Evolutionary conservation across 2,113 vertebrate species (phyloP).

Genomic region (Chaenogobius annularis): DNA sequence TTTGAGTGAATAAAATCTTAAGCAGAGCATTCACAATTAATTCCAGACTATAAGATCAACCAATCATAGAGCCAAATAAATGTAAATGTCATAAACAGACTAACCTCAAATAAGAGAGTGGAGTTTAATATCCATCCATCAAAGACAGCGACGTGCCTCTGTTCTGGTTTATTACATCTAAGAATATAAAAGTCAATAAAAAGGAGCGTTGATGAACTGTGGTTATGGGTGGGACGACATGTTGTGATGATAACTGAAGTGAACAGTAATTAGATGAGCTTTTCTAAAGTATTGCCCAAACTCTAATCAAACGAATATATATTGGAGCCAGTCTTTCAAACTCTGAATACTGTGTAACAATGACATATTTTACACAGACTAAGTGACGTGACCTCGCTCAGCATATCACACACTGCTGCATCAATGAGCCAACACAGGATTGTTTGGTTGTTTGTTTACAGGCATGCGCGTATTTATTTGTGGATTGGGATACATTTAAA

Average conservation of each 20-base stretch:
- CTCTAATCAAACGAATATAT: no score
- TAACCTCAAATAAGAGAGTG: not conserved
- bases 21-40: not conserved
- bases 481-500: no score
- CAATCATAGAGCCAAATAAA: not conserved
- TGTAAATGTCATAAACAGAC: not conserved
- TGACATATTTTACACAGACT: no score
- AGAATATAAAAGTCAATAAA: not conserved
- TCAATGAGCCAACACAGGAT: no score
- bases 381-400: no score
- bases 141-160: constrained; percentile 11
- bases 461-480: no score
- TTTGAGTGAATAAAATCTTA: not conserved
- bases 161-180: not conserved
- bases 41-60: not conserved
- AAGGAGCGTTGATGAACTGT: constrained; percentile 26
- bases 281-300: no score
- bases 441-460: no score
- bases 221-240: not conserved
- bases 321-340: no score
- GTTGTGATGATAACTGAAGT: not conserved
- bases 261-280: no score
- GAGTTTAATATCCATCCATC: not conserved
- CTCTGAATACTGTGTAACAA: no score
- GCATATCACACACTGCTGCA: no score